Base-by-base conservation (phyloP, 2,797 vertebrate genomes). In the Xenopus petersii region DNA sequence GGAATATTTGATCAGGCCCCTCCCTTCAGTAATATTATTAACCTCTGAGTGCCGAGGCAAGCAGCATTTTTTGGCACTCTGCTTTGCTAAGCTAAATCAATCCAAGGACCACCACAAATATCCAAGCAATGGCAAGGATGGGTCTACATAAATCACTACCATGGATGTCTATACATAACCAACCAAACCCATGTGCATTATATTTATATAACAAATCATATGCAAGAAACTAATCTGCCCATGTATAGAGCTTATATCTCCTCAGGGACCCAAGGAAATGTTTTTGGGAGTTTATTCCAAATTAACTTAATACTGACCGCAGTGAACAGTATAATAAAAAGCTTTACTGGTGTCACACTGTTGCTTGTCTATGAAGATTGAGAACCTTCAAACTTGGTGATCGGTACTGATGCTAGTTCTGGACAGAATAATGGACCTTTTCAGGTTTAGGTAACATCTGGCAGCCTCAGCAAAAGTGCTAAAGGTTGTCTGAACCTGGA, bases 31-130 rank as follows among this genome's bases (percentile, higher is more conserved):
- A 36, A 49, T 59, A 47, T 64, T 59, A 63, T 70, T 56, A 73
- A 64, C 62, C 42, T 67, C 36, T 63, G 49, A 46, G 21, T 17
- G 64, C 51, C 58, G 46, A 68, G 59, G 30, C 64, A 64, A 77
- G 62, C 58, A n/a, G 62, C 58, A n/a, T 68, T 73, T 78, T 74
- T 78, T 61, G 58, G 65, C 10, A 48, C 49, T 74, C 69, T 64
- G 71, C 76, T 79, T 70, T 79, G 71, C 76, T 73, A 70, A 79
- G 76, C 76, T 79, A 74, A 79, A 74, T 70, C 74, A 71, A 79
- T 79, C 71, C 33, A 26, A 73, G 71, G 63, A 47, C 54, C 58
- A 74, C 76, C 76, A 74, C 76, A 79, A 79, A 79, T 60, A 79
- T 74, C 60, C 64, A 21, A 74, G 76, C 71, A 60, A 79, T 74